These are phyloP conservation scores for Trachymyrmex cornetzi DNA, from an alignment of 1,140 invertebrate species.

Conservation along the genomic window DNA sequence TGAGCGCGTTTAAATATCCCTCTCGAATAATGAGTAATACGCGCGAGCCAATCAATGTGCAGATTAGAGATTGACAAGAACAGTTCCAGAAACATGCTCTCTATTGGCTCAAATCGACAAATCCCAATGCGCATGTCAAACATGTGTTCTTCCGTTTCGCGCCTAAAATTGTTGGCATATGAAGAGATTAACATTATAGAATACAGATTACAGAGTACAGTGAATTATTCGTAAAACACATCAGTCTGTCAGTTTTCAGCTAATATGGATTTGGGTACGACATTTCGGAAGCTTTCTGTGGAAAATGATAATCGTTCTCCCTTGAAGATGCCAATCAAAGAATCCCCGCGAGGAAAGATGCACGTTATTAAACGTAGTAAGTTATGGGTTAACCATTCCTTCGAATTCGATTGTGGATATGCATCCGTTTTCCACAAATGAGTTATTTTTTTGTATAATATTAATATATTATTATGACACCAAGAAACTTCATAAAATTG, in stretches of 20 bases:
- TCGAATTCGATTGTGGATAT: not conserved
- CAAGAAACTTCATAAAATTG: not conserved
- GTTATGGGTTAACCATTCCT: conserved; percentile 61
- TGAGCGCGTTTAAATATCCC: no score
- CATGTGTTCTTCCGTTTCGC: conserved; percentile 41
- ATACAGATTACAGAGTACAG: no score
- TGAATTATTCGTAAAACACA: not conserved
- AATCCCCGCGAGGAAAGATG: conserved; percentile 79
- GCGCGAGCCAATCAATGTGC: no score
- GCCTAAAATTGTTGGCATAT: conserved; percentile 16
- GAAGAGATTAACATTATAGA: no score
- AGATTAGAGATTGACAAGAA: not conserved
- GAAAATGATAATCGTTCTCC: not conserved
- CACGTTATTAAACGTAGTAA: conserved; percentile 87
- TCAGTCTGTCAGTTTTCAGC: not conserved
- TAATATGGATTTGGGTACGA: not conserved
- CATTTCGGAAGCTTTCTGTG: not conserved
- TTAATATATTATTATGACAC: not conserved
- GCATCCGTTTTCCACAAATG: not conserved
- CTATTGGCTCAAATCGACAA: not conserved
- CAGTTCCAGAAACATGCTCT: not conserved
- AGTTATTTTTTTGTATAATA: not conserved
- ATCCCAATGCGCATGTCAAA: conserved; percentile 8
- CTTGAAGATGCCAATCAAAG: conserved; percentile 57
- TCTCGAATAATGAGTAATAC: no score